phyloP scores from a whole-genome alignment of 2,113 vertebrate genomes.

The Silurus meridionalis region DNA sequence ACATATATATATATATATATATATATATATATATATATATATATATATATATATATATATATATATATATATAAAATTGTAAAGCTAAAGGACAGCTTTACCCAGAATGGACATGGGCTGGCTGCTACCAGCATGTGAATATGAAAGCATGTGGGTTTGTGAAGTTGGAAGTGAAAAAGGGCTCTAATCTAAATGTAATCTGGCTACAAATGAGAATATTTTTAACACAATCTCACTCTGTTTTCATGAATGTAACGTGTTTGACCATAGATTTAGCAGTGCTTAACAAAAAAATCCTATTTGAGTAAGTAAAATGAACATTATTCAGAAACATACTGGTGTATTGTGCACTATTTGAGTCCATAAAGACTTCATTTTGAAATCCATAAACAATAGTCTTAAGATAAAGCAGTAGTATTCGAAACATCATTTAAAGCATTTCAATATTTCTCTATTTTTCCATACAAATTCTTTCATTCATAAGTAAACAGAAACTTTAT shows the following conservation, averaged over 20 bases:
- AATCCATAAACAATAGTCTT: conserved; percentile 24
- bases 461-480: conserved; percentile 32
- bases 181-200: neutral
- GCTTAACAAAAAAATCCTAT: neutral
- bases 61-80: neutral
- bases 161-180: neutral
- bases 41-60: no score
- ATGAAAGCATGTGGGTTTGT: neutral
- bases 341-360: conserved; percentile 14
- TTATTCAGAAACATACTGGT: neutral
- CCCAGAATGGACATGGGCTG: neutral
- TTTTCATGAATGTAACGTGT: neutral
- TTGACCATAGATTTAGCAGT: neutral
- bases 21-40: no score
- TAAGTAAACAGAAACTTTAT: conserved; percentile 42
- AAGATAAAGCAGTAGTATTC: conserved; percentile 23
- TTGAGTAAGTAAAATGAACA: neutral
- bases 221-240: neutral
- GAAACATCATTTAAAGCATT: conserved; percentile 37
- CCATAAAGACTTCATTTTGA: conserved; percentile 31
- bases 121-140: neutral
- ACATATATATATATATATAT: no score
- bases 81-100: conserved; percentile 5
- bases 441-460: conserved; percentile 24
- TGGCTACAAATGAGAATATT: neutral